Base-by-base conservation (phyloP, 1,140 invertebrate species). In the Aphelinus atriplicis region DNA sequence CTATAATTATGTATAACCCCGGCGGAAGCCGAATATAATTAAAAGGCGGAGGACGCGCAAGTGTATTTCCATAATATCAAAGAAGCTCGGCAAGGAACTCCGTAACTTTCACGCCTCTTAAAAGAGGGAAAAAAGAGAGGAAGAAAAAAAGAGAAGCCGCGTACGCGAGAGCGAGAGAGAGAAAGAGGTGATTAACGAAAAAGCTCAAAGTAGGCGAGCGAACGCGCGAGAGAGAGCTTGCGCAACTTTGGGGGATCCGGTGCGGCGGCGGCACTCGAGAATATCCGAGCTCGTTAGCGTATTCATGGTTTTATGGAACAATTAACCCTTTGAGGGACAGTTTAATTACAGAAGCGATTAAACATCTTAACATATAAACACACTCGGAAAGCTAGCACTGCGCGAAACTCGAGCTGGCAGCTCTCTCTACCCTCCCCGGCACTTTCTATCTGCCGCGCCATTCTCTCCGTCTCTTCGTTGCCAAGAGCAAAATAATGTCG, bases 271-370 rank as follows among this genome's bases (percentile, higher is more conserved):
- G 9, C 53, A 56, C 63, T 67, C 63, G 57, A 76, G 74, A 76
- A 71, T 65, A 60, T 60, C 68, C 51, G 80, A 81, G 82, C 84
- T 87, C 84, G 83, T 88, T 87, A 87, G 83, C 83, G 84, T 87
- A 88, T 88, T 87, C 87, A 88, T 87, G 83, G 82, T 83, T 87
- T 77, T 82, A 85, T 85, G 83, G 83, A 84, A 86, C 86, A 86
- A 87, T 87, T 87, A 88, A 88, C 85, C 86, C 85, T 88, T 88
- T 88, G 87, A 88, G 84, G 86, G 87, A 87, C 87, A 87, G 87
- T 87, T 87, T 87, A 87, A 87, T 87, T 87, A 88, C 84, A 85
- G 85, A 86, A 86, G 85, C 86, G 86, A 88, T 88, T 88, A 88
- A 88, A 86, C 85, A 86, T 87, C 85, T 87, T 85, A 85, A 85